Conservation (phyloP, 2,113 vertebrate species). For the Cynoglossus semilaevis region DNA sequence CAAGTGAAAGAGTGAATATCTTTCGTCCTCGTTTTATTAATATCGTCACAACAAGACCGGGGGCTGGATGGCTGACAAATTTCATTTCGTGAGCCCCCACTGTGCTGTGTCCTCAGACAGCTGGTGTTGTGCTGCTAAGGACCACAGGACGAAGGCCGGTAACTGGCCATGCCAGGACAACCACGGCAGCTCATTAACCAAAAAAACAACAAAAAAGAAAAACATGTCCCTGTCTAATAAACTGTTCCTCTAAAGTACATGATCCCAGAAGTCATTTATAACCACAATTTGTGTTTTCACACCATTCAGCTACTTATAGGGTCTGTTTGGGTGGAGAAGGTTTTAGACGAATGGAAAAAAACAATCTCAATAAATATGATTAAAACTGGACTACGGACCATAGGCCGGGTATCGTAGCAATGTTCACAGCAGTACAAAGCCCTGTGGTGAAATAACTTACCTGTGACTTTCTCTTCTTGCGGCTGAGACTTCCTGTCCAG, state of each 20-base stretch:
- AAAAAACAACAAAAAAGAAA: constrained; percentile 2
- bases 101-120: constrained; percentile 57
- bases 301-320: not conserved
- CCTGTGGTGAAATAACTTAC: constrained; percentile 53
- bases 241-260: not conserved
- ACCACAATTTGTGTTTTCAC: not conserved
- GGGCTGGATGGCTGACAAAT: constrained; percentile 29
- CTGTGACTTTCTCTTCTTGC: constrained; percentile 91
- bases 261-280: not conserved
- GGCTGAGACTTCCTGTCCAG: constrained; percentile 94
- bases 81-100: constrained; percentile 54
- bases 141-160: constrained; percentile 48
- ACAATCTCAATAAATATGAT: too few species aligned
- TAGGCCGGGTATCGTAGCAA: too few species aligned
- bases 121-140: constrained; percentile 56
- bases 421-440: not conserved
- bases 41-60: constrained; percentile 19
- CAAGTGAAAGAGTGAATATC: constrained; percentile 2
- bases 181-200: constrained; percentile 35
- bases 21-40: constrained; percentile 18
- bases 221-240: constrained; percentile 22
- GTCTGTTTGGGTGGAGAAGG: too few species aligned
- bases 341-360: too few species aligned
- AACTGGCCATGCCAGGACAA: constrained; percentile 46
- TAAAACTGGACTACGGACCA: too few species aligned